Evolutionary conservation across 2,113 vertebrate species (phyloP), one percentile per base, ranked within the genome.

Genomic region (Phalacrocorax pelagicus): DNA sequence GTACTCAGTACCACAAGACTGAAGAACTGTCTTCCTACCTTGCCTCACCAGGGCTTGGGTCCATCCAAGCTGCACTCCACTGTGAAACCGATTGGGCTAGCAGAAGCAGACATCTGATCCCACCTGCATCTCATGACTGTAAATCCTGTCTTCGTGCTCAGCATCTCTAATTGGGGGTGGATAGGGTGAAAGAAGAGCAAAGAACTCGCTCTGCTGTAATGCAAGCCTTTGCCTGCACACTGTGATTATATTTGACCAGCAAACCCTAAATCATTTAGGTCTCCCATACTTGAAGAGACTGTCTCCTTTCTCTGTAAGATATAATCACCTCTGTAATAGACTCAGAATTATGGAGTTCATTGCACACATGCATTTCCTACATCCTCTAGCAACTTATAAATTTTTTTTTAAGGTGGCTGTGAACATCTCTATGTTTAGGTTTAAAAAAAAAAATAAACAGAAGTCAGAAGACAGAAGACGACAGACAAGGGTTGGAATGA

Each of bases 11-110:
- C 40, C 36, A 49, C 42, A 42, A 84, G 44, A 40, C 20, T 55
- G 17, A 91, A 63, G 32, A 38, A 27, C 13, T 70, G 6, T n/a
- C 49, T 78, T 87, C 61, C n/a, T 61, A 21, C 40, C 27, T 49
- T 52, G 17, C 5, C 6, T 13, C 9, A 16, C 36, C 0, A 0
- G 24, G 42, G 82, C 5, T 2, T 54, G 58, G 7, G 5, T 54
- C 63, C 4, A 2, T 26, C 42, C 67, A 51, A 88, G 34, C 38
- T 72, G 49, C 0, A 4, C 63, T 65, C 11, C 14, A 30, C 30
- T 38, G 21, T 30, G 61, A 55, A 55, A 74, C 22, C 75, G 30
- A 51, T 2, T 19, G 32, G 65, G 51, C 21, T 44, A 71, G 46
- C 42, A 78, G 82, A 73, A 77, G 26, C 4, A 1, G 49, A 6